Evolutionary conservation across 2,888 invertebrate species (phyloP).

Genomic region (Hirtodrosophila duncani): DNA sequence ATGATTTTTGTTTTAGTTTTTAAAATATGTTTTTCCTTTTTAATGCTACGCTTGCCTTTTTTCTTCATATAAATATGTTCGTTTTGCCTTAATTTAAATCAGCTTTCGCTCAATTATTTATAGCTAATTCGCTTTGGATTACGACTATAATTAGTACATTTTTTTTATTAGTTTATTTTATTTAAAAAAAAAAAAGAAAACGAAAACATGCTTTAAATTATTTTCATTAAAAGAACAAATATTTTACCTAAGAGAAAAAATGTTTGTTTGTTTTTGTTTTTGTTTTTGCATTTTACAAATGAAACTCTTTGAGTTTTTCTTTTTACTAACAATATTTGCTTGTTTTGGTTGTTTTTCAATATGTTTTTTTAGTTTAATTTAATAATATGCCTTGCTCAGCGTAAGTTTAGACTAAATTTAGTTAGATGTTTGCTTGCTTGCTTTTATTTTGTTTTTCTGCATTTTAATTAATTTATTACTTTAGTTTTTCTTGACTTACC

Average conservation of each 20-base stretch:
- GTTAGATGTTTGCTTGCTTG: constrained; percentile 45
- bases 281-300: constrained; percentile 68
- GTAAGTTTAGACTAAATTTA: constrained; percentile 25
- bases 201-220: constrained; percentile 14
- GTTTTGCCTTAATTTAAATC: constrained; percentile 12
- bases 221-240: constrained; percentile 8
- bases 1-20: no score
- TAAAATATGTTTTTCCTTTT: no score
- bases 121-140: constrained; percentile 33
- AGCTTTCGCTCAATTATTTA: constrained; percentile 20
- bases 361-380: constrained; percentile 18
- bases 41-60: constrained; percentile 15
- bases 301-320: constrained; percentile 70
- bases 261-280: background rate
- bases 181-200: no score
- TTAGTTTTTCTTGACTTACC: constrained; percentile 11
- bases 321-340: constrained; percentile 24
- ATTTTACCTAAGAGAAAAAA: constrained; percentile 29
- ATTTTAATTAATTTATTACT: constrained; percentile 9
- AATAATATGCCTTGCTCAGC: constrained; percentile 7
- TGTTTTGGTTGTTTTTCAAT: constrained; percentile 8
- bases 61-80: constrained; percentile 17
- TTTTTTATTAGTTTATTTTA: no score
- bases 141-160: no score
- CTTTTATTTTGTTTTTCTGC: constrained; percentile 7